Evolutionary conservation across 2,113 vertebrate species (phyloP), one percentile per base, ranked within the genome.

Genomic region (Labrus mixtus): DNA sequence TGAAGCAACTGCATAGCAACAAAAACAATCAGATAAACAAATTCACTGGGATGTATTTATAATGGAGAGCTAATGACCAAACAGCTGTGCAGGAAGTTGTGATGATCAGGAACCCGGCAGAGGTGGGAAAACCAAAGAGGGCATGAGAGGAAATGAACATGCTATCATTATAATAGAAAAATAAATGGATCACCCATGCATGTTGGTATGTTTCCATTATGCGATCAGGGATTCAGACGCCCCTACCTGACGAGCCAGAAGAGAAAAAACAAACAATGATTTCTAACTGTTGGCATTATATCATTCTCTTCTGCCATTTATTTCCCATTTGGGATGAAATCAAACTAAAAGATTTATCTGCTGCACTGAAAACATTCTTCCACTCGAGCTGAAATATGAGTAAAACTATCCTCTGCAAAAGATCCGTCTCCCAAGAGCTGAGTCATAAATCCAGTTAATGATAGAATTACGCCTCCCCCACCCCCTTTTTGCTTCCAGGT

Each of bases 61-160:
- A 41, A 10, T 4, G 20, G 43, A n/a, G n/a, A 71, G 53, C 43
- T 51, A 41, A 78, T 33, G 33, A 64, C n/a, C 20, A 15, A 58
- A 41, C 75, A 33, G 73, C 46, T 68, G 23, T 50, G 51, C 7
- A 50, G 25, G 41, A 20, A 46, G 23, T 19, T 19, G n/a, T 16
- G 46, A 57, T 33, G 12, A 20, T 68, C 15, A 56, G 37, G 10
- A 12, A 13, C 0, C 50, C 41, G 64, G 20, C n/a, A 43, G 36
- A 68, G 37, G 37, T 22, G 1, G 16, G n/a, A 41, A 9, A 37
- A 37, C 17, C 33, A 16, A 48, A 22, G 10, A 39, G 37, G 37
- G 1, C 37, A 41, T 41, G 10, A 41, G 39, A 9, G 11, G 9
- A 10, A 41, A 41, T 11, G 9, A 10, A 3, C 1, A 9, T 41